phyloP scores from a whole-genome alignment of 2,113 vertebrate genomes.

The Vimba vimba region DNA sequence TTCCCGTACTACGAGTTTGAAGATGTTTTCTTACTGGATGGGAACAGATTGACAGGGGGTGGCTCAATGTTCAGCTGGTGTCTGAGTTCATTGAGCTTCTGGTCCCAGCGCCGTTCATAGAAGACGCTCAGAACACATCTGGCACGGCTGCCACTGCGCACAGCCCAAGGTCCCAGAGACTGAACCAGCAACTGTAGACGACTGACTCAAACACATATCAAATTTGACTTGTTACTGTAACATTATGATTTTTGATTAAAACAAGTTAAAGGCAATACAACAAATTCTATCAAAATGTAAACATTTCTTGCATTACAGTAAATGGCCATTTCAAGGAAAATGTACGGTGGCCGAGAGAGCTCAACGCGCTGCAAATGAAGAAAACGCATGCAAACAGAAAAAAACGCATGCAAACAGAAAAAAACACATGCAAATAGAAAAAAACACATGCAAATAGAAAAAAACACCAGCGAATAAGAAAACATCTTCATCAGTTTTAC shows the following conservation, averaged over 20 bases:
- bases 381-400: too few species aligned
- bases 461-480: too few species aligned
- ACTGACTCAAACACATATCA: slow-evolving; percentile 65
- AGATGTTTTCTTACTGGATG: slow-evolving; percentile 33
- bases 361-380: too few species aligned
- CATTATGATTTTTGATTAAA: background rate
- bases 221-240: background rate
- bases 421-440: too few species aligned
- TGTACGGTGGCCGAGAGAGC: too few species aligned
- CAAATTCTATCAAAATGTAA: too few species aligned
- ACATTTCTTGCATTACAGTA: too few species aligned
- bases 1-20: background rate
- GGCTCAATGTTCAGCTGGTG: slow-evolving; percentile 86
- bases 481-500: too few species aligned
- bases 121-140: slow-evolving; percentile 86
- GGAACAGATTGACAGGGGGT: slow-evolving; percentile 66
- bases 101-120: slow-evolving; percentile 93
- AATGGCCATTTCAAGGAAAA: background rate
- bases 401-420: too few species aligned
- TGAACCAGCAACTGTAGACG: slow-evolving; percentile 77
- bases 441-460: too few species aligned
- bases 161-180: slow-evolving; percentile 87
- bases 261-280: too few species aligned
- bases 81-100: slow-evolving; percentile 82
- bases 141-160: slow-evolving; percentile 77